A percentile compares a stretch with the other conserved stretches of the same genome.
Conservation (phyloP, 2,888 invertebrate genomes). For the Nymphalis polychloros region DNA sequence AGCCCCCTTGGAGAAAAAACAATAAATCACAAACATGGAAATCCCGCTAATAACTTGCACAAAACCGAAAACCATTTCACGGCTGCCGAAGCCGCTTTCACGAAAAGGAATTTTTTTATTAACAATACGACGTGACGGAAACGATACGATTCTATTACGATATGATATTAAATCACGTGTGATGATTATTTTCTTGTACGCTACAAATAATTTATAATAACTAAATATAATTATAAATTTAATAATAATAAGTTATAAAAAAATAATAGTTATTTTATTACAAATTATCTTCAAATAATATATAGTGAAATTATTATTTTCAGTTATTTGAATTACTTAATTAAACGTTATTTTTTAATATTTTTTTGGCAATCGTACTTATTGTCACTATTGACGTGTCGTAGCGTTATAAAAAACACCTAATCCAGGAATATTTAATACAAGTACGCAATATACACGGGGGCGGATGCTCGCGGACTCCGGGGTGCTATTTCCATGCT, state of each 20-base stretch:
- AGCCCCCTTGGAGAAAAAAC: slow-evolving; percentile 54
- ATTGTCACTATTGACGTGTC: slow-evolving; percentile 25
- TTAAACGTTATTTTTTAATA: too few relatives aligned
- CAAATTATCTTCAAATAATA: too few relatives aligned
- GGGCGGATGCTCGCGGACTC: slow-evolving; percentile 69
- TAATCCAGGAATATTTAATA: slow-evolving; percentile 80
- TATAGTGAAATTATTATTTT: too few relatives aligned
- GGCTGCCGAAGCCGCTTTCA: slow-evolving; percentile 62
- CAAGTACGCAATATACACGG: slow-evolving; percentile 69
- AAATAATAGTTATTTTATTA: too few relatives aligned
- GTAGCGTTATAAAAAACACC: slow-evolving; percentile 42
- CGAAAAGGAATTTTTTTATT: slow-evolving; percentile 29
- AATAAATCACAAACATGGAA: slow-evolving; percentile 81
- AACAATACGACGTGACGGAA: slow-evolving; percentile 35
- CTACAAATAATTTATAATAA: too few relatives aligned
- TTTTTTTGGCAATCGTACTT: too few relatives aligned
- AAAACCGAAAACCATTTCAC: slow-evolving; percentile 81
- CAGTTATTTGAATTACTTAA: too few relatives aligned
- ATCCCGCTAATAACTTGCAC: slow-evolving; percentile 80
- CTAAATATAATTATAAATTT: too few relatives aligned
- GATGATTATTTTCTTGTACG: not conserved
- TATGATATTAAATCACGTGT: not conserved
- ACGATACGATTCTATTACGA: slow-evolving; percentile 8
- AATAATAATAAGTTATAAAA: too few relatives aligned
- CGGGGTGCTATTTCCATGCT: slow-evolving; percentile 80